Evolutionary conservation across 2,113 vertebrate genomes (phyloP).

Genomic region (Antechinus flavipes): DNA sequence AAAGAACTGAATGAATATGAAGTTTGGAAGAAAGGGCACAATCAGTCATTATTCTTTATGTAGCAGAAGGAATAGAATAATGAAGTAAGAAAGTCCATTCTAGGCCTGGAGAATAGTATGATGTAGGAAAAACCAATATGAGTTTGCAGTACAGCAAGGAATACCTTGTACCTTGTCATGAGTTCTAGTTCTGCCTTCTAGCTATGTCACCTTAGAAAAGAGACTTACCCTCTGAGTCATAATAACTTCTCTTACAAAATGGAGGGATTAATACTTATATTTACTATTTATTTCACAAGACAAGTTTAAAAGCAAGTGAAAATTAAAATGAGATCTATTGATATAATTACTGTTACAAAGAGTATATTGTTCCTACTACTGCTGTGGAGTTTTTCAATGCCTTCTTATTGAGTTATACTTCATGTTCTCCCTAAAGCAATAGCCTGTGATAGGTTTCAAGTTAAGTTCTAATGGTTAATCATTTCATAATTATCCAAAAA

Average conservation of each 20-base stretch:
- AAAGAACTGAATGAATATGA: neutral
- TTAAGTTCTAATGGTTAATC: neutral
- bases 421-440: neutral
- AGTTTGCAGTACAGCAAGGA: neutral
- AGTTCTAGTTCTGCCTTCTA: neutral
- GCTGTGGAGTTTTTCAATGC: neutral
- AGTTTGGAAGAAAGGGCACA: neutral
- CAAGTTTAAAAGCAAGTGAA: neutral
- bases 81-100: neutral
- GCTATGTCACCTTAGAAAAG: neutral
- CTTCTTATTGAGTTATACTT: neutral
- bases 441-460: neutral
- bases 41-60: neutral
- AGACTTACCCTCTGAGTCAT: neutral
- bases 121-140: neutral
- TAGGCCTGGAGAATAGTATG: neutral
- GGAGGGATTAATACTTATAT: neutral
- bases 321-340: neutral
- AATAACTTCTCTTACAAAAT: neutral
- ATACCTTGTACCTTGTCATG: neutral
- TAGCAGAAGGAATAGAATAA: neutral
- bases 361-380: neutral
- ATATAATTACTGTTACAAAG: neutral
- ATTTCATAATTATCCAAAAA: neutral
- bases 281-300: neutral